Evolutionary conservation across 2,113 vertebrate genomes (phyloP).

Genomic region (Solea solea): DNA sequence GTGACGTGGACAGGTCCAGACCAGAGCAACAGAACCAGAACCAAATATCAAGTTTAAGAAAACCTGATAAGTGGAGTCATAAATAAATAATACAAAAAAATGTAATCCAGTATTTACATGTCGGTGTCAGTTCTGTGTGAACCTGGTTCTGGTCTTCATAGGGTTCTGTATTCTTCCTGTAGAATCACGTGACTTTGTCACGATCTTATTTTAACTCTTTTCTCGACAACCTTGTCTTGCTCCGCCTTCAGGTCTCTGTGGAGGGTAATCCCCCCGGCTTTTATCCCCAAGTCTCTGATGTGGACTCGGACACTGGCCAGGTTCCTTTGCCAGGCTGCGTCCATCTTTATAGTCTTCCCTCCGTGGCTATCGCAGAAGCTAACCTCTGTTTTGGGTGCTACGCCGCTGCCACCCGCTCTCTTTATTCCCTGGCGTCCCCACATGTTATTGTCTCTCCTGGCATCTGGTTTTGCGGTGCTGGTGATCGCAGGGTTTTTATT

Average conservation of each 20-base stretch:
- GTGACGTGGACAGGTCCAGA: background rate
- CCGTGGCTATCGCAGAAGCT: background rate
- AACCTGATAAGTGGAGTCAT: too few relatives aligned
- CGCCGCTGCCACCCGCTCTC: background rate
- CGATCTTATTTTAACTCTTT: slow-evolving; percentile 35
- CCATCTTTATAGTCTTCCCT: slow-evolving; percentile 39
- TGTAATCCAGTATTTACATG: too few relatives aligned
- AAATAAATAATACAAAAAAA: too few relatives aligned
- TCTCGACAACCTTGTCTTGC: background rate
- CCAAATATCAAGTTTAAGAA: too few relatives aligned
- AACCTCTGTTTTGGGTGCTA: slow-evolving; percentile 5
- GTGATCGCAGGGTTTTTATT: too few relatives aligned
- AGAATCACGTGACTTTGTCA: slow-evolving; percentile 9
- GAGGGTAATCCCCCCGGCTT: background rate
- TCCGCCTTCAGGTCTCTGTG: slow-evolving; percentile 35
- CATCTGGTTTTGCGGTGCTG: background rate
- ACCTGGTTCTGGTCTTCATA: too few relatives aligned
- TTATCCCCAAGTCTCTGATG: slow-evolving; percentile 59
- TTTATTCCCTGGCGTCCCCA: slow-evolving; percentile 36
- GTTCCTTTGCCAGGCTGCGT: slow-evolving; percentile 56
- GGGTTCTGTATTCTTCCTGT: too few relatives aligned
- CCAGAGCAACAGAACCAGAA: background rate
- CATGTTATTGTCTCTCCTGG: background rate
- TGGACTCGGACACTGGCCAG: slow-evolving; percentile 53
- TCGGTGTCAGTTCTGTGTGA: too few relatives aligned